A percentile compares a stretch with the other conserved stretches of the same genome.
Evolutionary conservation across 2,113 vertebrate genomes (phyloP).

Genomic region (Micronycteris hirsuta): DNA sequence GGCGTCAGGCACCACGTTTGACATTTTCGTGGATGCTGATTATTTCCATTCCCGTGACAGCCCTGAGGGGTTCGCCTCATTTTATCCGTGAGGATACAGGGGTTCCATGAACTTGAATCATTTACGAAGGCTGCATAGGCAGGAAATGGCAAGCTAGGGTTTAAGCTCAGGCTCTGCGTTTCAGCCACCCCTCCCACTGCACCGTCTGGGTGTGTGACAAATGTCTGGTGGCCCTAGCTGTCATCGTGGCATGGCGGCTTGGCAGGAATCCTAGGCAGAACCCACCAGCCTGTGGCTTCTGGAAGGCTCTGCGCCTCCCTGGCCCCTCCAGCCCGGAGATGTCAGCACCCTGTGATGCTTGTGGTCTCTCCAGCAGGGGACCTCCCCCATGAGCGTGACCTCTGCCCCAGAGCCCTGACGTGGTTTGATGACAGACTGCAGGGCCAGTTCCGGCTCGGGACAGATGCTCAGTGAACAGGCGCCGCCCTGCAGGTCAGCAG

Average conservation of each 20-base stretch:
- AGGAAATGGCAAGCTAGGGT: background rate
- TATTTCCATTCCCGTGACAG: background rate
- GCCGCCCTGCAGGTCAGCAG: rapidly evolving
- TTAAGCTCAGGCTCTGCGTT: background rate
- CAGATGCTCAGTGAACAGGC: background rate
- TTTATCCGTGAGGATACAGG: background rate
- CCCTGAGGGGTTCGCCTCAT: background rate
- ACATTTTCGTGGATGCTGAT: background rate
- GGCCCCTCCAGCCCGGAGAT: background rate
- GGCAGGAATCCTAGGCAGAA: background rate
- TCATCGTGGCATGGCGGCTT: background rate
- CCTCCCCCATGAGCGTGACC: background rate
- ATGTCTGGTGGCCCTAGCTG: rapidly evolving
- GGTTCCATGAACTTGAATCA: background rate
- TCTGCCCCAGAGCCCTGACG: background rate
- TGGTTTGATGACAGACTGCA: background rate
- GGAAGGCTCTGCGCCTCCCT: background rate
- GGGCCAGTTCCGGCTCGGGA: background rate
- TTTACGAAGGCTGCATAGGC: background rate
- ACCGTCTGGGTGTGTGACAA: rapidly evolving
- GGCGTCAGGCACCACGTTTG: background rate
- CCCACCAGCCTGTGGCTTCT: rapidly evolving
- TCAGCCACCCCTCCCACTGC: rapidly evolving
- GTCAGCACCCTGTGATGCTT: background rate
- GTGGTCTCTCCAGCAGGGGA: background rate